A percentile compares a stretch with the other conserved stretches of the same genome.
These are phyloP conservation scores for Synchiropus splendidus DNA, from an alignment of 2,113 vertebrate genomes.

Conservation along the genomic window DNA sequence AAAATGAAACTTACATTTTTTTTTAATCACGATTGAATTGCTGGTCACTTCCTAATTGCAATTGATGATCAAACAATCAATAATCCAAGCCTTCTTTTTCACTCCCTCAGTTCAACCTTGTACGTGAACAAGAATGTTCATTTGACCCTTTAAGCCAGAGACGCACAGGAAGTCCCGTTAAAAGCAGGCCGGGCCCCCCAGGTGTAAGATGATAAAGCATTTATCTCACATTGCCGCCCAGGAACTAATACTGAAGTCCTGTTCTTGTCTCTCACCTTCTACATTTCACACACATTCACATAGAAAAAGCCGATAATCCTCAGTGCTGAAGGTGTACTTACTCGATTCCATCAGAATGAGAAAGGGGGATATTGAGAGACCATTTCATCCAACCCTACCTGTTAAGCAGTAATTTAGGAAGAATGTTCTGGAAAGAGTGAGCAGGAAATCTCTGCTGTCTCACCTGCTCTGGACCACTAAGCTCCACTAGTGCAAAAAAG, in stretches of 20 bases:
- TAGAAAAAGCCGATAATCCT: conserved; percentile 43
- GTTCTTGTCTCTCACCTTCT: conserved; percentile 34
- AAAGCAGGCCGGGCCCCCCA: conserved; percentile 44
- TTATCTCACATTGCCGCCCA: conserved; percentile 57
- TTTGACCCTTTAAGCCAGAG: conserved; percentile 1
- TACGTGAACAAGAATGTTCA: conserved; percentile 14
- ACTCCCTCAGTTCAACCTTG: too few species aligned
- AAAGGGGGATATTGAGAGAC: conserved; percentile 2
- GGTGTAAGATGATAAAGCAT: conserved; percentile 55
- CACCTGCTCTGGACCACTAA: conserved; percentile 50
- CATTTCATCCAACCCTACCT: conserved; percentile 32
- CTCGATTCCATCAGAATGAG: conserved; percentile 1
- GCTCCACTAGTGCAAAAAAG: conserved; percentile 43
- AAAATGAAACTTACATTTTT: too few species aligned
- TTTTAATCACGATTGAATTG: too few species aligned
- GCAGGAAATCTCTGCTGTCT: conserved; percentile 64
- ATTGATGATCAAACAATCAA: too few species aligned
- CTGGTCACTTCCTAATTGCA: too few species aligned
- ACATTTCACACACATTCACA: conserved; percentile 20
- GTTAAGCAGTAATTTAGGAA: conserved; percentile 53
- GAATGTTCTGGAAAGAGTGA: conserved; percentile 47
- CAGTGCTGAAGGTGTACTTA: conserved; percentile 6
- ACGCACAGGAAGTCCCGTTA: conserved; percentile 34
- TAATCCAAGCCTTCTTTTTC: too few species aligned
- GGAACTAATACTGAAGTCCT: conserved; percentile 47